Conservation (phyloP, 1,140 invertebrate species). For the Idris sp. region DNA sequence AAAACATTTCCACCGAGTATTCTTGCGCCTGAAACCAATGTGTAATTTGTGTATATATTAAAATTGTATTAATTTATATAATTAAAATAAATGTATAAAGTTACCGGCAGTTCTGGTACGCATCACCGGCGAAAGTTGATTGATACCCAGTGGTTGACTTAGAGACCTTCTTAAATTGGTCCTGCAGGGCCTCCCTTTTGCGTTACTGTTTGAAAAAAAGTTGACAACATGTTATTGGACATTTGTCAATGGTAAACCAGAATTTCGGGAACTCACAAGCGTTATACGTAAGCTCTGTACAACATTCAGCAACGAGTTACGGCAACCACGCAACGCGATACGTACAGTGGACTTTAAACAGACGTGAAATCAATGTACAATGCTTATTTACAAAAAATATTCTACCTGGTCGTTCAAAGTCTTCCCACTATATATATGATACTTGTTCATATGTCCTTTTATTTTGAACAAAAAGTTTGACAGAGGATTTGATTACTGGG, state of each 20-base stretch:
- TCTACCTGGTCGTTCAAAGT: constrained; percentile 45
- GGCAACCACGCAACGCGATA: constrained; percentile 45
- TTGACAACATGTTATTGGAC: too few species aligned
- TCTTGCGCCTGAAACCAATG: constrained; percentile 70
- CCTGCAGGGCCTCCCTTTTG: constrained; percentile 77
- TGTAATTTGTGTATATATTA: too few species aligned
- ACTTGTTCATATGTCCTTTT: too few species aligned
- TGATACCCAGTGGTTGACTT: constrained; percentile 85
- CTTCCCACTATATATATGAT: constrained; percentile 30
- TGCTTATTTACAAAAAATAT: constrained; percentile 56
- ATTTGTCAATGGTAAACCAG: too few species aligned
- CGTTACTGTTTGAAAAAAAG: constrained; percentile 71
- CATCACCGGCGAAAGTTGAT: constrained; percentile 81
- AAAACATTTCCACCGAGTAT: constrained; percentile 76
- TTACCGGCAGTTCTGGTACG: constrained; percentile 79
- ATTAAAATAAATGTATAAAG: too few species aligned
- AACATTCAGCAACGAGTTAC: constrained; percentile 67
- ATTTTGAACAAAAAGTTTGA: too few species aligned
- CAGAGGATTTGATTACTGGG: too few species aligned
- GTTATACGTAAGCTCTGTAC: constrained; percentile 69
- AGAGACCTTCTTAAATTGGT: constrained; percentile 83
- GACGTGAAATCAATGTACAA: constrained; percentile 53
- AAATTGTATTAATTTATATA: too few species aligned
- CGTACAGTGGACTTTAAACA: constrained; percentile 26
- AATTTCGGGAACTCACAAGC: constrained; percentile 69